phyloP scores from a whole-genome alignment of 2,113 vertebrate species.

The Puntigrus tetrazona region DNA sequence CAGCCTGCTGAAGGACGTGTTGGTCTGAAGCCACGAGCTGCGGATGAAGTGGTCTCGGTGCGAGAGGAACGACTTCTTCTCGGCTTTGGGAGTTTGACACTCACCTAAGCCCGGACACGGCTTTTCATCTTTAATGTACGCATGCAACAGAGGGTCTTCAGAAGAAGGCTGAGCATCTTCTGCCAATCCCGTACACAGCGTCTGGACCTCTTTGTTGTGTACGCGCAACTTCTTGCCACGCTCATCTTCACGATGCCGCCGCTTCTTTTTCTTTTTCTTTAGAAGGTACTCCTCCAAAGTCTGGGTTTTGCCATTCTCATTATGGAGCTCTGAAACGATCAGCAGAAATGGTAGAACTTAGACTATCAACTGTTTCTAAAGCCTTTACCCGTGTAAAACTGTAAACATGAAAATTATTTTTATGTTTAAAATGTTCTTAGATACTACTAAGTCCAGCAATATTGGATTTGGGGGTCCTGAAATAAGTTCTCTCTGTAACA shows the following conservation, averaged over 20 bases:
- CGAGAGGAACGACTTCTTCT: slow-evolving; percentile 84
- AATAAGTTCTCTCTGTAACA: neutral
- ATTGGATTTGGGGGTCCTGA: neutral
- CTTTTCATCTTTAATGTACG: slow-evolving; percentile 81
- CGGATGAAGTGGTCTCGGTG: slow-evolving; percentile 94
- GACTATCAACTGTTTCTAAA: neutral
- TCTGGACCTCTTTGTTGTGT: slow-evolving; percentile 94
- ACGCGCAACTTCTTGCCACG: slow-evolving; percentile 81
- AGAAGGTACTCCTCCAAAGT: slow-evolving; percentile 84
- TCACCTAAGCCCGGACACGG: slow-evolving; percentile 76
- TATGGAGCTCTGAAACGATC: slow-evolving; percentile 79
- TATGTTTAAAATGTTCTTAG: neutral
- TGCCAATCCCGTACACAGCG: slow-evolving; percentile 81
- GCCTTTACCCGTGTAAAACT: neutral
- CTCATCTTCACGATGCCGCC: slow-evolving; percentile 88
- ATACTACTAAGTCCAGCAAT: neutral
- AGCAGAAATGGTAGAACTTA: neutral
- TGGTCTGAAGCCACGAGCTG: slow-evolving; percentile 88
- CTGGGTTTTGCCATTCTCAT: slow-evolving; percentile 87
- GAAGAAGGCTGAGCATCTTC: slow-evolving; percentile 65
- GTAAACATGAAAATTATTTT: neutral
- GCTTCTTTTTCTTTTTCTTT: slow-evolving; percentile 98
- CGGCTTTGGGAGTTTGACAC: slow-evolving; percentile 80
- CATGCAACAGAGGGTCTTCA: slow-evolving; percentile 69
- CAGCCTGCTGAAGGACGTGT: slow-evolving; percentile 85